Conservation (phyloP, 2,113 vertebrate species). For the Istiophorus platypterus region DNA sequence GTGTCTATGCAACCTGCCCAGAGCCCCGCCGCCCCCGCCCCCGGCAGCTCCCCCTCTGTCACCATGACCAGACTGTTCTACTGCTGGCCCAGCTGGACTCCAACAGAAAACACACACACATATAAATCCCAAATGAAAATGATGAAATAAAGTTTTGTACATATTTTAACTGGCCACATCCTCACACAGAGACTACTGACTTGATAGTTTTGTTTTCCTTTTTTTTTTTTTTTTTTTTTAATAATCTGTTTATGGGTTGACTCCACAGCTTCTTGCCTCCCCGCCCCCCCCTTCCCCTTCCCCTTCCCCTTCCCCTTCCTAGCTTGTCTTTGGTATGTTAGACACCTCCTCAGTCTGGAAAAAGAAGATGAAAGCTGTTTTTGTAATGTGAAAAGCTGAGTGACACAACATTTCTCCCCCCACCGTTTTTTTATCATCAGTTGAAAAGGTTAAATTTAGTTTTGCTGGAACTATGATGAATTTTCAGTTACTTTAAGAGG, state of each 20-base stretch:
- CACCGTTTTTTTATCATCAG: constrained; percentile 76
- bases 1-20: constrained; percentile 99
- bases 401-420: constrained; percentile 77
- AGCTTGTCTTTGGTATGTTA: constrained; percentile 93
- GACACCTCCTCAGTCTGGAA: constrained; percentile 87
- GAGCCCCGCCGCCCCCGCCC: constrained; percentile 89
- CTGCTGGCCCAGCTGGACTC: constrained; percentile 91
- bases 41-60: constrained; percentile 86
- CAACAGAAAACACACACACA: constrained; percentile 54
- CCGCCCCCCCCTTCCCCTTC: constrained; percentile 86
- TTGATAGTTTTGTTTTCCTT: constrained; percentile 86
- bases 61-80: constrained; percentile 86
- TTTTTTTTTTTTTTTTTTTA: constrained; percentile 87
- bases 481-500: constrained; percentile 87
- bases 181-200: constrained; percentile 97
- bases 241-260: constrained; percentile 90
- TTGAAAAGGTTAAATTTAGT: constrained; percentile 85
- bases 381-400: constrained; percentile 94
- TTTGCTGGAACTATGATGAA: constrained; percentile 85
- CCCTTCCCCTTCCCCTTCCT: constrained; percentile 85
- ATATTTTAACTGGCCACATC: constrained; percentile 96
- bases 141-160: constrained; percentile 90
- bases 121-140: constrained; percentile 67
- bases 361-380: constrained; percentile 64
- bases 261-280: constrained; percentile 73